phyloP scores from a whole-genome alignment of 2,113 vertebrate species.

The Cinclus cinclus region DNA sequence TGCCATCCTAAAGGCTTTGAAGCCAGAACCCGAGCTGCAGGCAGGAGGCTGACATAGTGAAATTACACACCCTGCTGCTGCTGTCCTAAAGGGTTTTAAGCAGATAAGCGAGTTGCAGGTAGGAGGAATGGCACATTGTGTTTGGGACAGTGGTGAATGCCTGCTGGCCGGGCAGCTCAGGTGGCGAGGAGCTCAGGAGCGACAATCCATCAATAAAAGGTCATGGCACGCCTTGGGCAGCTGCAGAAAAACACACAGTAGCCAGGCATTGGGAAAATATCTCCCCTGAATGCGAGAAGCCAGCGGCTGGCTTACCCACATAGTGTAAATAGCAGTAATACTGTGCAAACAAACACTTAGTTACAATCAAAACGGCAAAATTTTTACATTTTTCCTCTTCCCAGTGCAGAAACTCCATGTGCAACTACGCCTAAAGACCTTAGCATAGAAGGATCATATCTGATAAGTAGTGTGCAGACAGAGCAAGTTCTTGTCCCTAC shows the following conservation, averaged over 20 bases:
- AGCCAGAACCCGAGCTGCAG: background rate
- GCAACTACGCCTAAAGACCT: rapidly evolving
- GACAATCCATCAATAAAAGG: background rate
- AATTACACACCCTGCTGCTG: no score
- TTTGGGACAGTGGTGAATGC: no score
- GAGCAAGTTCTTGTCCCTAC: background rate
- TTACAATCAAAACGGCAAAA: background rate
- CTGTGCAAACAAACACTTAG: background rate
- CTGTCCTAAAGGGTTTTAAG: no score
- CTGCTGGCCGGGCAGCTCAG: no score
- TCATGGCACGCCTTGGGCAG: no score
- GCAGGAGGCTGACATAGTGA: no score
- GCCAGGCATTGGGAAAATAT: background rate
- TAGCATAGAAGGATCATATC: background rate
- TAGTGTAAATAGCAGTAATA: background rate
- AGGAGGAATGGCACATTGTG: no score
- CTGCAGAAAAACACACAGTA: background rate
- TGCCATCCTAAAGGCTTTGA: background rate
- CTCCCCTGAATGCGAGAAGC: background rate
- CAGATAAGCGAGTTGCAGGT: no score
- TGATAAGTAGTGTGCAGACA: background rate
- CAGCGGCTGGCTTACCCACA: background rate
- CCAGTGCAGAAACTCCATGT: background rate
- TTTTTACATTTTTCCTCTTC: background rate
- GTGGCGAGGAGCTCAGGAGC: no score